Evolutionary conservation across 2,888 invertebrate species (phyloP), one percentile per base, ranked within the genome.

Genomic region (Caenorhabditis sp.): DNA sequence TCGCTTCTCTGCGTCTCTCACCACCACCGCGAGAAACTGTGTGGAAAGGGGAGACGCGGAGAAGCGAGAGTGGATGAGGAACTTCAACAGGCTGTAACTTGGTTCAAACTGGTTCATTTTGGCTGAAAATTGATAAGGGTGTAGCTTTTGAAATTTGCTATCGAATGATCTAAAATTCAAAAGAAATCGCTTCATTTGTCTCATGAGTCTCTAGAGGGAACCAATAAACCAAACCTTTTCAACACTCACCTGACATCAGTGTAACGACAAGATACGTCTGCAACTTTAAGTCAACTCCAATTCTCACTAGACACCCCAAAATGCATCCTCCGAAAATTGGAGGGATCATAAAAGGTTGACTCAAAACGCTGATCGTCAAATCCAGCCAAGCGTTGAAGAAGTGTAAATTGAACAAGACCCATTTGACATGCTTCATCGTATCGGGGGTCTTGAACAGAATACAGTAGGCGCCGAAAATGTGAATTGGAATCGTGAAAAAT

Each of bases 381-480:
- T 77, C 76, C 26, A 69, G 35, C 6, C 24, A 22, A 19, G 35
- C 8, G n/a, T 59, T 68, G 61, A 64, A 76, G 44, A 76, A 58
- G 28, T 68, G 68, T 35, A 59, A 24, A 22, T 66, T 66, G 24
- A 66, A 47, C 69, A 77, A 69, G 31, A 61, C 41, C 69, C 26
- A 31, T 51, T 69, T 77, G 26, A 69, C 54, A 16, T 47, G 31
- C 1, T 31, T 59, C 76, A 77, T 77, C 24, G 59, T 28, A 5
- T 59, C 31, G 1, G 76, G 68, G n/a, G 76, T 76, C n/a, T 76
- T 41, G 49, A 47, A 68, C 0, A 76, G 58, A 22, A 77, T 61
- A 69, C 76, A 77, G 41, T 77, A 77, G 6, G 35, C 61, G 22
- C 76, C 76, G 51, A 51, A 69, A 22, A 69, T 41, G 24, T 77